Evolutionary conservation across 2,797 vertebrate species (phyloP).

Genomic region (Manis javanica): DNA sequence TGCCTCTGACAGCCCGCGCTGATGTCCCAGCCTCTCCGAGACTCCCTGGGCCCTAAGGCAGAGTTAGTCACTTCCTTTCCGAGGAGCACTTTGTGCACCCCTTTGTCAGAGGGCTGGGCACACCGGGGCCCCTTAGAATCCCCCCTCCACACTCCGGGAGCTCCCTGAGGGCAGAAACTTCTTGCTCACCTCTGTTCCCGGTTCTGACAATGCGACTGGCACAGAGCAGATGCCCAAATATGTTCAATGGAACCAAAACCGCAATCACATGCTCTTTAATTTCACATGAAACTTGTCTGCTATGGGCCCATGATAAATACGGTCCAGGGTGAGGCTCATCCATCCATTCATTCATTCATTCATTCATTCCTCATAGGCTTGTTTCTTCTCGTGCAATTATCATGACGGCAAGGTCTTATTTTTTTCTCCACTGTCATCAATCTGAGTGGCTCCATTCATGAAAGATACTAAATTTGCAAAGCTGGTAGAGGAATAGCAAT

Average conservation of each 20-base stretch:
- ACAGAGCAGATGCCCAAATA: neutral
- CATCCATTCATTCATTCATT: neutral
- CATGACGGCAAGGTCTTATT: too few species aligned
- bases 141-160: neutral
- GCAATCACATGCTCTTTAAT: neutral
- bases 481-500: neutral
- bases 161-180: constrained; percentile 61
- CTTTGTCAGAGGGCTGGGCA: neutral
- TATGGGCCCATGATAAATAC: neutral
- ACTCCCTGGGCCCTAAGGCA: constrained; percentile 62
- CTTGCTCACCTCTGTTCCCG: neutral
- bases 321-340: neutral
- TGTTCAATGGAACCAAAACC: neutral
- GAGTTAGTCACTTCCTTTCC: constrained; percentile 78
- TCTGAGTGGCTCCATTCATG: neutral
- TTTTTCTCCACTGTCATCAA: neutral
- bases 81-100: neutral
- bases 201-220: neutral
- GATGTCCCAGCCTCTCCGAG: constrained; percentile 60
- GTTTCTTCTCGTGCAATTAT: neutral
- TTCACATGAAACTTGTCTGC: neutral
- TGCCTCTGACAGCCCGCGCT: constrained; percentile 65
- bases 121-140: neutral
- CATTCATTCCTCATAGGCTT: neutral
- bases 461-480: neutral